Evolutionary conservation across 2,888 invertebrate species (phyloP), one percentile per base, ranked within the genome.

Genomic region (Noctua janthe): DNA sequence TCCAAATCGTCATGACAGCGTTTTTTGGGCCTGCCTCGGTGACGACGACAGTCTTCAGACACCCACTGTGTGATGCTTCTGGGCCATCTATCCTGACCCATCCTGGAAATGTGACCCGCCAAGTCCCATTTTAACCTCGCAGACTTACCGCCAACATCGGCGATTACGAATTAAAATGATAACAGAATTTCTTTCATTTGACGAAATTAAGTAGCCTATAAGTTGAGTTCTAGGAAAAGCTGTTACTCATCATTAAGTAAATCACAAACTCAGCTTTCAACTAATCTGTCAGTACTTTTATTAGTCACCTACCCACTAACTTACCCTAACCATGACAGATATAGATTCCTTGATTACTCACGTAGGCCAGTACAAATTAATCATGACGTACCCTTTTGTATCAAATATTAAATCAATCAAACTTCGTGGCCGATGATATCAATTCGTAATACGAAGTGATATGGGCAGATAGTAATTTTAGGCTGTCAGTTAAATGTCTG

Each of bases 381-480:
- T 80, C 67, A 75, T 69, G 49, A 17, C 51, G n/a, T 7, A 51
- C 13, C 56, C 74, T 39, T 74, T 74, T 74, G 66, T 67, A 76
- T 71, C 76, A 49, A 64, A 64, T 64, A 29, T 62, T 17, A 15
- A 15, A 75, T 20, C 67, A 67, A 77, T 54, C 77, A 74, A 75
- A 75, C 82, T 69, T 69, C 29, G 62, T 49, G 20, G n/a, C 17
- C 67, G 35, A 51, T 69, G 75, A 51, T 80, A 80, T 82, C 82
- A 75, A 80, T 82, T 69, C 51, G 67, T 67, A 76, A 20, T n/a
- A 75, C 76, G 15, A 67, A 49, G 17, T 39, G 67, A 69, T 74
- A 59, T 20, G n/a, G 51, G 43, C 35, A n/a, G 17, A 67, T n/a
- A 75, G n/a, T 59, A 81, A 74, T 67, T 43, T 59, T 51, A 39